Evolutionary conservation across 2,113 vertebrate species (phyloP).

Genomic region (Stercorarius parasiticus): DNA sequence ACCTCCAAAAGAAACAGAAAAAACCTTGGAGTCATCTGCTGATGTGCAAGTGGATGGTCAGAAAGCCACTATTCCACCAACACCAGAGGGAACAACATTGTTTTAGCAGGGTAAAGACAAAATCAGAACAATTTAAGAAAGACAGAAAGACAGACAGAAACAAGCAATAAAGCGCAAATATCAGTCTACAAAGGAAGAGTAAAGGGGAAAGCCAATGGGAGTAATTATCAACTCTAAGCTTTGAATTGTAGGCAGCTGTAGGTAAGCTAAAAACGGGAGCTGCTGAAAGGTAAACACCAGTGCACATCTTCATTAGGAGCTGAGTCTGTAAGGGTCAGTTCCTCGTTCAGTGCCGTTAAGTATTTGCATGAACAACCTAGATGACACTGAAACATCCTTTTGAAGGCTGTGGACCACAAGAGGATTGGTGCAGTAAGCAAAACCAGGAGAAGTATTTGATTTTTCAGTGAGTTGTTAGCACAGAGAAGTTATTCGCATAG

Average conservation of each 20-base stretch:
- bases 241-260: background rate
- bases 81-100: background rate
- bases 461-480: rapidly evolving
- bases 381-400: background rate
- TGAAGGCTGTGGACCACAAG: background rate
- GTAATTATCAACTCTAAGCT: background rate
- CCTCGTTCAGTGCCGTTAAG: background rate
- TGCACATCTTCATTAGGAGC: background rate
- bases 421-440: background rate
- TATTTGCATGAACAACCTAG: background rate
- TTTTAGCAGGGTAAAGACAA: background rate
- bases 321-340: background rate
- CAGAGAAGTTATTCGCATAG: rapidly evolving
- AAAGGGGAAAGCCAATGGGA: background rate
- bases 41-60: background rate
- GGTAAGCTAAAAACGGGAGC: background rate
- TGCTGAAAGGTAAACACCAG: background rate
- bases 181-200: background rate
- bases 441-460: background rate
- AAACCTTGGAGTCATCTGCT: background rate
- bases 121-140: background rate
- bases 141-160: too few species aligned
- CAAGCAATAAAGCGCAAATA: background rate
- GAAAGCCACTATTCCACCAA: background rate
- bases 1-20: too few species aligned